A percentile compares a stretch with the other conserved stretches of the same genome.
Evolutionary conservation across 1,140 invertebrate genomes (phyloP).

Genomic region (Drosophila sp.): DNA sequence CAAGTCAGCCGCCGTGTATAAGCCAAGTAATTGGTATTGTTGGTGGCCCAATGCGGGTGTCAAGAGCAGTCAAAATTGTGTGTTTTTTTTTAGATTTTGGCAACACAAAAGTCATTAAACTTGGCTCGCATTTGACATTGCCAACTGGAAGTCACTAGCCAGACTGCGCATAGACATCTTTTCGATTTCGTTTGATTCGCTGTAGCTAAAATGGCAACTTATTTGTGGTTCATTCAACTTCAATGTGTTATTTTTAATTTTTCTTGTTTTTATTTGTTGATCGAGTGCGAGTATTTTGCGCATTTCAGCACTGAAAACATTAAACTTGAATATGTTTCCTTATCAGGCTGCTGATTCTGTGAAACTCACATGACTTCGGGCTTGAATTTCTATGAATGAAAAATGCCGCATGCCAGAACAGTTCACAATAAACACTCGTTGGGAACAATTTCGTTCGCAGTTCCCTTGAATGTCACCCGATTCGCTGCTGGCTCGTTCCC

Average conservation of each 20-base stretch:
- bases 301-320: background rate
- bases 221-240: constrained; percentile 44
- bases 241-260: background rate
- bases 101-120: constrained; percentile 47
- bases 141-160: constrained; percentile 25
- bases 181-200: constrained; percentile 39
- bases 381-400: constrained; percentile 53
- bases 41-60: constrained; percentile 35
- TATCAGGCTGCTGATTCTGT: constrained; percentile 30
- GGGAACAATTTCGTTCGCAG: constrained; percentile 22
- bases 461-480: constrained; percentile 46
- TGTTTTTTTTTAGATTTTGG: constrained; percentile 27
- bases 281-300: too few species aligned
- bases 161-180: constrained; percentile 13
- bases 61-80: constrained; percentile 50
- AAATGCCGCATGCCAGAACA: constrained; percentile 35
- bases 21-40: constrained; percentile 30
- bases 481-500: constrained; percentile 12
- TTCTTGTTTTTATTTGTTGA: constrained; percentile 1
- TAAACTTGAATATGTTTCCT: constrained; percentile 32
- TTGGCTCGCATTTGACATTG: constrained; percentile 56
- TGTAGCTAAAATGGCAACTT: constrained; percentile 21
- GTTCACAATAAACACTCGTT: constrained; percentile 21
- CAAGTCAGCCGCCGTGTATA: background rate
- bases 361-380: constrained; percentile 37